These are phyloP conservation scores for Agonopterix subpropinquella DNA, from an alignment of 2,888 invertebrate species.

Conservation along the genomic window DNA sequence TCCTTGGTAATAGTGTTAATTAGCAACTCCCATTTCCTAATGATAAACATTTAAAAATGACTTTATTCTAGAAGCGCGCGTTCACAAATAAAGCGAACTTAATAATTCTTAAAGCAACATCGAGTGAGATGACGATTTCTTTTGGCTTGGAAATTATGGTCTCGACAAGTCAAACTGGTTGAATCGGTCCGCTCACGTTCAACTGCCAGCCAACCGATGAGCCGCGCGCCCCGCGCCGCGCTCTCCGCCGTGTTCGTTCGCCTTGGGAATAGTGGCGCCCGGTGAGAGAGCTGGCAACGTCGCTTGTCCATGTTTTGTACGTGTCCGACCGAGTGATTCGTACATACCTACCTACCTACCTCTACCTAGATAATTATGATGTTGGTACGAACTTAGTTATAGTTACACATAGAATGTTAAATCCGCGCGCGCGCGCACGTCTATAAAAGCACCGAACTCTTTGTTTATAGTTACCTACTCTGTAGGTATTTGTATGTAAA, in stretches of 20 bases:
- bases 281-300: slow-evolving; percentile 38
- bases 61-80: too few relatives aligned
- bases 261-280: slow-evolving; percentile 48
- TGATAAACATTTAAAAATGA: too few relatives aligned
- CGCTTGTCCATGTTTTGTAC: slow-evolving; percentile 33
- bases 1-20: too few relatives aligned
- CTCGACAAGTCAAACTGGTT: slow-evolving; percentile 13
- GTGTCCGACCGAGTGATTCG: slow-evolving; percentile 14
- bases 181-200: slow-evolving; percentile 17
- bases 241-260: slow-evolving; percentile 33
- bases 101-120: too few relatives aligned
- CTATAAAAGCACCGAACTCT: too few relatives aligned
- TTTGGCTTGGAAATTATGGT: slow-evolving; percentile 6
- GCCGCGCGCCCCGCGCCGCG: slow-evolving; percentile 10
- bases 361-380: slow-evolving; percentile 10
- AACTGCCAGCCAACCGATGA: slow-evolving; percentile 23
- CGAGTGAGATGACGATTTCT: not conserved
- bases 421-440: not conserved
- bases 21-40: too few relatives aligned
- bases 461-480: too few relatives aligned
- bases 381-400: slow-evolving; percentile 3
- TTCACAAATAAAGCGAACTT: too few relatives aligned
- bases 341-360: slow-evolving; percentile 10
- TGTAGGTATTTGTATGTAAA: too few relatives aligned
- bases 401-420: slow-evolving; percentile 2